Base-by-base conservation (phyloP, 2,888 invertebrate species). In the Synanthedon vespiformis region DNA sequence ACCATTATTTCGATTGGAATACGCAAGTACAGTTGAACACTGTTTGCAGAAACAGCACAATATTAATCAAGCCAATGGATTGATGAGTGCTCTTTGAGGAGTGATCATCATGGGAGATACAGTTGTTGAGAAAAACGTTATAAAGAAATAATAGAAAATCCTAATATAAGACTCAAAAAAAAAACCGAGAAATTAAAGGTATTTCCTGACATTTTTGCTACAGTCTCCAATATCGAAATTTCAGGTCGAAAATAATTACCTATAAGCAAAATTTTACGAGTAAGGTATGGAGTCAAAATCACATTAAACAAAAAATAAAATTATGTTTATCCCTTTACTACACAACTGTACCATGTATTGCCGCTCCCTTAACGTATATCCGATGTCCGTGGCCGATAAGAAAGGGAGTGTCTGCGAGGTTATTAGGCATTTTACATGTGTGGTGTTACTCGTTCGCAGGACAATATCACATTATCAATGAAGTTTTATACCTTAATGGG, bases 351-450 rank as follows among this genome's bases (percentile, higher is more conserved):
- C 40, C 49, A 55, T 57, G 58, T 54, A 14, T 51, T 40, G 56
- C 65, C 63, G 55, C 62, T 53, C 61, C 62, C 55, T 53, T 51
- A 18, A 48, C 22, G 54, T 60, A 22, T 22, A 60, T 67, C 63
- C 58, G 64, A 66, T 70, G 65, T 65, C 65, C 62, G 52, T n/a
- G 52, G 51, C 51, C 57, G 68, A 67, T 68, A 70, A 63, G 61
- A 59, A 54, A 53, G 61, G 70, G 70, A 63, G 70, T 66, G 69
- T 65, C 65, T 59, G 58, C 62, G 51, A 54, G 51, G 58, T 59
- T 61, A 64, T 64, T 62, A 58, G 59, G 55, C 57, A 56, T 51
- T 44, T 8, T 34, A 34, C 34, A 34, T 34, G 52, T 55, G 53
- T 55, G 53, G 53, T 57, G 60, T 60, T 56, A 56, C 60, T 63